phyloP scores from a whole-genome alignment of 1,140 invertebrate genomes.

The Cryptotermes secundus region DNA sequence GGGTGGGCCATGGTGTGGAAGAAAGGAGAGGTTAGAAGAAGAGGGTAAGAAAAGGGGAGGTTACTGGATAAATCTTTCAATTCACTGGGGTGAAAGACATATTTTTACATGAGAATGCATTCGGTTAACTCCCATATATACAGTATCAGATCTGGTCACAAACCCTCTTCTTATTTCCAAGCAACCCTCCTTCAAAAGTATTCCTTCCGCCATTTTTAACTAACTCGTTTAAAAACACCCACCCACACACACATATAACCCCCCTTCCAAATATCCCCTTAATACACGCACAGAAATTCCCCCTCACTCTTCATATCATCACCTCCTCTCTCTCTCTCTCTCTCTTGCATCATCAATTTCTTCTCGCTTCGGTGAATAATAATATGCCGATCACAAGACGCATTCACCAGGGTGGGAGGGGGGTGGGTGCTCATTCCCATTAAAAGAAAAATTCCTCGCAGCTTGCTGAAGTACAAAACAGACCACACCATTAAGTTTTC shows the following conservation, averaged over 20 bases:
- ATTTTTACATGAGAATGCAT: slow-evolving; percentile 28
- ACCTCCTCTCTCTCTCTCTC: neutral
- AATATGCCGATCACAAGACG: neutral
- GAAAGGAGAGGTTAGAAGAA: neutral
- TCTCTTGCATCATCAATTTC: neutral
- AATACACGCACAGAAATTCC: neutral
- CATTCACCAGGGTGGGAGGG: no score
- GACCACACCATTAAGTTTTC: neutral
- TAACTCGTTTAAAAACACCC: slow-evolving; percentile 28
- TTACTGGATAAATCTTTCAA: slow-evolving; percentile 14
- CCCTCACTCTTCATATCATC: neutral
- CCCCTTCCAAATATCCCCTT: neutral
- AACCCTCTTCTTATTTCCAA: neutral
- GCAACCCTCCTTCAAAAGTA: neutral
- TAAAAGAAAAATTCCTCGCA: neutral
- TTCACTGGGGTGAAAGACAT: slow-evolving; percentile 24
- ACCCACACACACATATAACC: neutral
- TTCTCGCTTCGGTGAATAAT: neutral
- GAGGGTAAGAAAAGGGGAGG: neutral
- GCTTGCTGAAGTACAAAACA: neutral
- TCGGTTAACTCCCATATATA: slow-evolving; percentile 17
- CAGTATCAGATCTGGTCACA: neutral
- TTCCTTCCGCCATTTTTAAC: slow-evolving; percentile 23
- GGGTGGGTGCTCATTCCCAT: no score
- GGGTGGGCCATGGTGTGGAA: neutral